Conservation (phyloP, 2,797 vertebrate genomes). For the Cyprinella venusta region DNA sequence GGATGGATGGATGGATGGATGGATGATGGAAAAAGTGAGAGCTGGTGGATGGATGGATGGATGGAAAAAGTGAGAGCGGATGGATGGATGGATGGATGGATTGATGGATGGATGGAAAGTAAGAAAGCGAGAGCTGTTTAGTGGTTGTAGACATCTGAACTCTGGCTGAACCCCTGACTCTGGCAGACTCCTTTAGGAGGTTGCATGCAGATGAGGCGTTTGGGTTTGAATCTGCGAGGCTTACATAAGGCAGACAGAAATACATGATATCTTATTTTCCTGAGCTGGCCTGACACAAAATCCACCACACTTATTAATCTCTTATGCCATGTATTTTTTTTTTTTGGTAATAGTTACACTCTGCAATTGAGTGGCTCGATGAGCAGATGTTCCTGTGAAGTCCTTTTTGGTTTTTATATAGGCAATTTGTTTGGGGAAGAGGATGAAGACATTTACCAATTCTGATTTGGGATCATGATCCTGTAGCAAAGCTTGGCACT, state of each 20-base stretch:
- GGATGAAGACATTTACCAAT: constrained; percentile 84
- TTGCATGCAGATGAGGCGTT: constrained; percentile 88
- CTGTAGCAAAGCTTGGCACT: constrained; percentile 74
- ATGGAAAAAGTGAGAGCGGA: constrained; percentile 44
- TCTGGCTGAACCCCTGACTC: constrained; percentile 90
- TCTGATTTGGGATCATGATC: constrained; percentile 64
- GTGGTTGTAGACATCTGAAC: constrained; percentile 88
- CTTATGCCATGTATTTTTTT: constrained; percentile 76
- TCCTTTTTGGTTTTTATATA: constrained; percentile 84
- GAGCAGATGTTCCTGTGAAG: constrained; percentile 83
- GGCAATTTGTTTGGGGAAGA: constrained; percentile 81
- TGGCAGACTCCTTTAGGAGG: constrained; percentile 83
- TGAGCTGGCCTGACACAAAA: constrained; percentile 94
- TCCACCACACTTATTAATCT: constrained; percentile 92
- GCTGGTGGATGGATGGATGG: constrained; percentile 39
- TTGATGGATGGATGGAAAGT: constrained; percentile 46
- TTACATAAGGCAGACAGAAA: constrained; percentile 96
- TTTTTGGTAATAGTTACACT: constrained; percentile 67
- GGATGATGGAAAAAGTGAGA: constrained; percentile 1
- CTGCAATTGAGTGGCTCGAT: constrained; percentile 75
- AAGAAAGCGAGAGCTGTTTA: constrained; percentile 77
- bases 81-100: constrained; percentile 36
- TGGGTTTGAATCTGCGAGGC: constrained; percentile 87
- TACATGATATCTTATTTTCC: constrained; percentile 99
- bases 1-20: constrained; percentile 31